These are phyloP conservation scores for Pantelozetes paolii DNA, from an alignment of 2,888 invertebrate genomes.

Conservation along the genomic window DNA sequence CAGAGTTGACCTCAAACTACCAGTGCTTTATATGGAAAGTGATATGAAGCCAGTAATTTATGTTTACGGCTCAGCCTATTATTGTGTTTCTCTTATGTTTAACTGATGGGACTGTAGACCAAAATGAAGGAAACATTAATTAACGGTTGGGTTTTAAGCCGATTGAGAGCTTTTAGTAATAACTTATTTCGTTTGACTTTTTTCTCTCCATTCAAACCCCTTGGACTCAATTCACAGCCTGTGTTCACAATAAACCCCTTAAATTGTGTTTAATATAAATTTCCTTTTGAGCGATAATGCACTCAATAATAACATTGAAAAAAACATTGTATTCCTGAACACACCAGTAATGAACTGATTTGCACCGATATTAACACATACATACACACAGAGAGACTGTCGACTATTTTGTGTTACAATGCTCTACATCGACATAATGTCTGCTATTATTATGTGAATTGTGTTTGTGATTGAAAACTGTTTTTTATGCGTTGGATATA, in stretches of 20 bases:
- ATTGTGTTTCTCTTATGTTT: background rate
- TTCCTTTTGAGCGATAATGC: background rate
- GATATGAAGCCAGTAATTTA: background rate
- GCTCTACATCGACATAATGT: background rate
- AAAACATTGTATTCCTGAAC: background rate
- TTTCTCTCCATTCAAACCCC: background rate
- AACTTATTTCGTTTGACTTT: background rate
- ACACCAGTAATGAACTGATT: background rate
- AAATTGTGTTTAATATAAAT: constrained; percentile 32
- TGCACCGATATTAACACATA: background rate
- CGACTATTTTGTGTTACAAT: background rate
- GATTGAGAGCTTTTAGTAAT: background rate
- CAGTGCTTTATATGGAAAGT: background rate
- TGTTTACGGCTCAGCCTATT: background rate
- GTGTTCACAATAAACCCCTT: background rate
- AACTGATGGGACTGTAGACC: background rate
- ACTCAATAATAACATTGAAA: background rate
- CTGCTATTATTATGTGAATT: background rate
- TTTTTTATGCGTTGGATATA: background rate
- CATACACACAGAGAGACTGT: background rate
- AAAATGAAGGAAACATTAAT: constrained; percentile 26
- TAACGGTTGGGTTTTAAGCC: constrained; percentile 4
- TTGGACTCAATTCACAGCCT: background rate
- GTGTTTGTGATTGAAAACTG: background rate
- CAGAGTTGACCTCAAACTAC: too few species aligned